Conservation (phyloP, 2,113 vertebrate species). For the Ploceus nigricollis region DNA sequence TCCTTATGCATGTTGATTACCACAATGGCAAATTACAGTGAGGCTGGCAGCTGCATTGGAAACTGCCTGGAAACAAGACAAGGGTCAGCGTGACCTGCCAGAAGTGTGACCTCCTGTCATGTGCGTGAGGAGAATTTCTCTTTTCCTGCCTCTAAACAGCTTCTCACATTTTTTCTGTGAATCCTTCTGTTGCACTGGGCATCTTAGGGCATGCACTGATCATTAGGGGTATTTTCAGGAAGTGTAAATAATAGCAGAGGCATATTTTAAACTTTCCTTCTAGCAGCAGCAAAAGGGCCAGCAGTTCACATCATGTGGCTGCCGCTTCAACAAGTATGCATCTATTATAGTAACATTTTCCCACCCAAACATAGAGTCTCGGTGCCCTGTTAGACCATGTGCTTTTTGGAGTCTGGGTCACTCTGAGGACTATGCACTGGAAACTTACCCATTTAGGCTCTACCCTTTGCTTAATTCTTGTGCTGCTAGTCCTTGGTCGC, state of each 20-base stretch:
- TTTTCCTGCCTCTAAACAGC: background rate
- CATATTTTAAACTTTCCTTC: background rate
- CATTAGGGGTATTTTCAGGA: background rate
- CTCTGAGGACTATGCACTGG: rapidly evolving
- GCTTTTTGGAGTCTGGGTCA: background rate
- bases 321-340: background rate
- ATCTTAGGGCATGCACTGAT: background rate
- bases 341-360: constrained; percentile 50
- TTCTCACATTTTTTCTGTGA: background rate
- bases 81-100: background rate
- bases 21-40: background rate
- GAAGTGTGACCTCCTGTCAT: background rate
- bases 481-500: background rate
- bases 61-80: background rate
- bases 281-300: background rate
- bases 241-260: background rate
- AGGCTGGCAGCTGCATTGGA: background rate
- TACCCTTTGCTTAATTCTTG: background rate
- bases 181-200: background rate
- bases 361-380: constrained; percentile 9
- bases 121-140: background rate
- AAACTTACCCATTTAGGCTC: background rate
- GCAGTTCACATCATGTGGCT: background rate
- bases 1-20: background rate
- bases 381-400: background rate